Percentiles rank a stretch among this genome's conserved stretches.
These are phyloP conservation scores for Morelia viridis DNA, from an alignment of 2,797 vertebrate genomes.

Conservation along the genomic window DNA sequence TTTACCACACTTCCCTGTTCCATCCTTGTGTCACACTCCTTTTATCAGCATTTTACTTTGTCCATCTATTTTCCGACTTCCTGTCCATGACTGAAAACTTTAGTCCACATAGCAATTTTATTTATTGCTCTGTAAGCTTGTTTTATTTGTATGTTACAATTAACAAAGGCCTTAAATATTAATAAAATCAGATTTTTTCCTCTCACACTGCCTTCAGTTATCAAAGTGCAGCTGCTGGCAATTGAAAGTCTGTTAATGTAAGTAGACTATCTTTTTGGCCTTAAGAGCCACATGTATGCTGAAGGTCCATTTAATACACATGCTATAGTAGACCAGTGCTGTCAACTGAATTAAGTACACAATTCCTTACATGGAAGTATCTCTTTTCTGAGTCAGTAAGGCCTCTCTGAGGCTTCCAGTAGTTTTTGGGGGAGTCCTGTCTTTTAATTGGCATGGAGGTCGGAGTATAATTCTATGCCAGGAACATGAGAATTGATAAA, in stretches of 20 bases:
- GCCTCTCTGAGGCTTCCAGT: neutral
- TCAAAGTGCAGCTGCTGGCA: neutral
- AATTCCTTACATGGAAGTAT: neutral
- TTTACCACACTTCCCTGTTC: too few species aligned
- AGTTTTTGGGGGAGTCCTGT: neutral
- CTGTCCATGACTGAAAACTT: too few species aligned
- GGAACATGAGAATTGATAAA: neutral
- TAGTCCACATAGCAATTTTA: too few species aligned
- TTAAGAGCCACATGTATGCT: neutral
- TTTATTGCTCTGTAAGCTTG: too few species aligned
- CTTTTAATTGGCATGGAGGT: neutral
- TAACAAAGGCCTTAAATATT: too few species aligned
- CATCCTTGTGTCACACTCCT: too few species aligned
- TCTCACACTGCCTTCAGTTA: neutral
- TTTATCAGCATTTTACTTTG: too few species aligned
- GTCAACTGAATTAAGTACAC: neutral
- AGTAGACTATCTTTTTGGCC: neutral
- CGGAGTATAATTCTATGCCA: neutral
- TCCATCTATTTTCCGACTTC: too few species aligned
- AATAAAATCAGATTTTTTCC: too few species aligned
- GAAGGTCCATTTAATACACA: neutral
- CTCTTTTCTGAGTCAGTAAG: neutral
- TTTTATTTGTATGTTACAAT: too few species aligned
- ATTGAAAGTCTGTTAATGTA: neutral
- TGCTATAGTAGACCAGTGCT: neutral